Base-by-base conservation (phyloP, 2,797 vertebrate species). In the Lepilemur septentrionalis region DNA sequence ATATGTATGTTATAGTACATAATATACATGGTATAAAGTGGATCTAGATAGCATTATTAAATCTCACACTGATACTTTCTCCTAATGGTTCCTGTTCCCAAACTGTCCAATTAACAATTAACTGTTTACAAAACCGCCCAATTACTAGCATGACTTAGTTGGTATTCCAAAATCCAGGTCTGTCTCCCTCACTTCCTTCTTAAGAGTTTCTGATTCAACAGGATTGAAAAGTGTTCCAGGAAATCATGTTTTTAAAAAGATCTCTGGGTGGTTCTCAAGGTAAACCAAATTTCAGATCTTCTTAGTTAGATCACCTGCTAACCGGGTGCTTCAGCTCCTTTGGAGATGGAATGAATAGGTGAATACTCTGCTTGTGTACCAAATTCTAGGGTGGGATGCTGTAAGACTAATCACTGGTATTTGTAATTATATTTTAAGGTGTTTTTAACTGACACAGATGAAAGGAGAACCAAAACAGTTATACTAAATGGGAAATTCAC, bases 141-240 rank as follows among this genome's bases (percentile, higher is more conserved):
- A 50, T 93, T 82, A 32, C 20, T 41, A 41, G 30, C 12, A 80
- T 57, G 28, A 43, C 20, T 95, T 81, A 89, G 8, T 7, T 85
- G 9, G 28, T 65, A 73, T 61, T 94, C 7, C 84, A 84, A 83
- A 89, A 43, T 38, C 9, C 13, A 59, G 8, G 8, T 67, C 18
- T 59, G 43, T 28, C 22, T 3, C 72, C 17, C 55, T 94, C 10
- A 55, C 23, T 94, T 80, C 46, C 55, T 92, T 94, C 25, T 61
- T 65, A 65, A 86, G 38, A 92, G 52, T 81, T 96, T 96, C 41
- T 86, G 14, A 89, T 80, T 90, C 18, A 75, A 28, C 28, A 70
- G 10, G 9, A 38, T 78, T 92, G 20, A 57, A 63, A 32, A 81
- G 20, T 11, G 8, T 83, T 32, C 23, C 35, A 48, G n/a, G 78